These are phyloP conservation scores for Otolemur crassicaudatus DNA, from an alignment of 2,797 vertebrate species.

Conservation along the genomic window DNA sequence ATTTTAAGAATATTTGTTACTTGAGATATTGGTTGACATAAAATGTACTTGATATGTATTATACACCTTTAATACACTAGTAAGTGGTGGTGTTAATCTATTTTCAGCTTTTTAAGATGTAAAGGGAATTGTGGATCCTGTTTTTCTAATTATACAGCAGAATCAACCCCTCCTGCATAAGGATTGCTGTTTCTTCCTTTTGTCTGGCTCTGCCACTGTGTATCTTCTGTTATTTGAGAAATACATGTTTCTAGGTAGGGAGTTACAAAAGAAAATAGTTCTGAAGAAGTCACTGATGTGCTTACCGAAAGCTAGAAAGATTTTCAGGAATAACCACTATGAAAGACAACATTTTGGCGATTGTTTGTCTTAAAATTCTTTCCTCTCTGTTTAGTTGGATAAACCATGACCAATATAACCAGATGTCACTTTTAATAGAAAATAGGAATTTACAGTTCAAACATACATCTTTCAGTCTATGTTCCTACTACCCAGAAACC, in stretches of 20 bases:
- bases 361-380: background rate
- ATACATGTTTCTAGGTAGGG: background rate
- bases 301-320: background rate
- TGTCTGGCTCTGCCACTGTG: background rate
- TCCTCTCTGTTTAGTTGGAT: background rate
- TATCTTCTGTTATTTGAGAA: conserved; percentile 6
- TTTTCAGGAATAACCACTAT: background rate
- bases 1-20: background rate
- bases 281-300: background rate
- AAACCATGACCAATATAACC: conserved; percentile 78
- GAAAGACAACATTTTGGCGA: background rate
- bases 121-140: background rate
- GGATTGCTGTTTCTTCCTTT: background rate
- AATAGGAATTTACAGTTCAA: conserved; percentile 79
- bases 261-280: background rate
- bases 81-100: background rate
- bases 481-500: conserved; percentile 70
- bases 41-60: conserved; percentile 7
- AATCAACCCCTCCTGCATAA: background rate
- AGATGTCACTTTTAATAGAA: conserved; percentile 80
- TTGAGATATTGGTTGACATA: background rate
- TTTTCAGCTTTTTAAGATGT: background rate
- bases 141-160: background rate
- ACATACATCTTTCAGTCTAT: conserved; percentile 76
- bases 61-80: background rate